Base-by-base conservation (phyloP, 2,888 invertebrate species). In the Trichopoda pennipes region DNA sequence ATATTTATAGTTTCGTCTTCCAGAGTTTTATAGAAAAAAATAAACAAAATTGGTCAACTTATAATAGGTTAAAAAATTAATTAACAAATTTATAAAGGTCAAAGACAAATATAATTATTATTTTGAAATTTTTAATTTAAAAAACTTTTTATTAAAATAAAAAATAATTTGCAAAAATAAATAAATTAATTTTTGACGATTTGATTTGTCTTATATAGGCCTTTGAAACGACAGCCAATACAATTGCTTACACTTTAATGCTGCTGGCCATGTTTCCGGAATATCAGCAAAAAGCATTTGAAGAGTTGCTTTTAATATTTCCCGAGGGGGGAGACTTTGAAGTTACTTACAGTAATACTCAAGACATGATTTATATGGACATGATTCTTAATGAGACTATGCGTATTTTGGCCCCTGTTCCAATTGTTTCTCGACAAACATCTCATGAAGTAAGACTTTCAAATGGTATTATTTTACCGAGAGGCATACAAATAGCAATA, bases 151-250 rank as follows among this genome's bases (percentile, higher is more conserved):
- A 28, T 28, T 28, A 28, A 28, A 28, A 6, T 28, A 2, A 28
- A 28, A 28, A 1, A 28, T 3, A 4, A 38, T 3, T 38, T 38
- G 8, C 3, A 12, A 12, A 8, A 12, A 38, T 38, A 8, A 38
- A 38, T 44, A 6, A 44, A 16, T 14, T 44, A n/a, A 44, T 1
- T 44, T 44, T 44, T 44, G n/a, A 38, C 38, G 1, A 12, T 2
- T n/a, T 16, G 1, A 3, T n/a, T 44, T 44, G 2, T n/a, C 3
- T 32, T 58, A 1, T 23, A 28, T 42, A 87, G 87, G 90, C 90
- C 0, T 90, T 90, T 63, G 91, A 91, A 83, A 91, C 91, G 1
- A 89, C 91, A 3, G 87, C 91, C 1, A 89, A 88, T 58, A 88
- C 90, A 0, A 84, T 90, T 0, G 81, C 84, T 6, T 87, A 88